A percentile compares a stretch with the other conserved stretches of the same genome.
phyloP scores from a whole-genome alignment of 2,113 vertebrate genomes.

The Caretta caretta region DNA sequence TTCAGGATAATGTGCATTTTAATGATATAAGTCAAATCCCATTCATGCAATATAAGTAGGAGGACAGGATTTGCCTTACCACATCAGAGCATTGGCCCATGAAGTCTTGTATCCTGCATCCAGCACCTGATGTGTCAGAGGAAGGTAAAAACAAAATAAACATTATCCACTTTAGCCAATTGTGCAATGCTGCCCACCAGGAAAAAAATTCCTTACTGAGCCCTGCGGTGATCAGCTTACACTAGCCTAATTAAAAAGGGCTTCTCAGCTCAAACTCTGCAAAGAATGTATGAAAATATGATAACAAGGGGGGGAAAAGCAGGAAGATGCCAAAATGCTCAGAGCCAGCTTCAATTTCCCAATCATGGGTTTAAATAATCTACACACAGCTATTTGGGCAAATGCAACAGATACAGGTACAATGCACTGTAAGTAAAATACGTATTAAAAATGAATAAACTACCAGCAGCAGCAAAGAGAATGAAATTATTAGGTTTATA shows the following conservation, averaged over 20 bases:
- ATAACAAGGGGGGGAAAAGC: constrained; percentile 42
- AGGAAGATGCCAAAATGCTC: constrained; percentile 59
- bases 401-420: background rate
- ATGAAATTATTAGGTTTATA: background rate
- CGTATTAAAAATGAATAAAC: background rate
- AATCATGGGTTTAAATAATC: background rate
- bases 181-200: background rate
- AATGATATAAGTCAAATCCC: constrained; percentile 13
- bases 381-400: background rate
- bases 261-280: constrained; percentile 34
- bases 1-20: background rate
- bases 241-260: constrained; percentile 47
- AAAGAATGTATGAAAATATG: constrained; percentile 68
- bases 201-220: constrained; percentile 40
- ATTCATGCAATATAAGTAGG: background rate
- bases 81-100: constrained; percentile 16
- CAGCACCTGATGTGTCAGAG: constrained; percentile 20
- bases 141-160: constrained; percentile 17
- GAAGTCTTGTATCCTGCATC: background rate
- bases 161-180: constrained; percentile 25
- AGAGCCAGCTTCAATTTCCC: constrained; percentile 54
- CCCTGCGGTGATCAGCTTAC: constrained; percentile 37
- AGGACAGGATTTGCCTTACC: constrained; percentile 5
- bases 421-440: background rate
- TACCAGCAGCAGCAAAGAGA: background rate